Percentiles rank a stretch among this genome's conserved stretches.
These are phyloP conservation scores for Leptatherina wallacei DNA, from an alignment of 2,797 vertebrate species.

Conservation along the genomic window DNA sequence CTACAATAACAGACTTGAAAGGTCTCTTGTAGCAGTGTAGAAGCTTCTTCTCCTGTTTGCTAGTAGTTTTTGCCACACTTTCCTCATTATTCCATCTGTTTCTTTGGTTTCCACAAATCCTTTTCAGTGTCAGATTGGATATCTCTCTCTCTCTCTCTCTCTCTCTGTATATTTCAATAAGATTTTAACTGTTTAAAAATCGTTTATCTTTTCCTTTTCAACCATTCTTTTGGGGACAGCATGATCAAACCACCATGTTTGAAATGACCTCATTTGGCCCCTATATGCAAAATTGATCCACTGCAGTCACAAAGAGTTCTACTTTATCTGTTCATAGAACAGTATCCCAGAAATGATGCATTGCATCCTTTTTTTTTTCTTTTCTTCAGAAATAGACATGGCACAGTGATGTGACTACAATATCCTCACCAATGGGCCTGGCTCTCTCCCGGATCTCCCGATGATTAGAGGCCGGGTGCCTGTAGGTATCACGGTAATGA, in stretches of 20 bases:
- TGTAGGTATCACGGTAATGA: constrained; percentile 87
- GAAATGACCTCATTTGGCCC: background rate
- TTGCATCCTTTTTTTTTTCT: constrained; percentile 15
- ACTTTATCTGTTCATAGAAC: background rate
- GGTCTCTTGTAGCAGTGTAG: background rate
- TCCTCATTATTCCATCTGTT: background rate
- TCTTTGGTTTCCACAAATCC: background rate
- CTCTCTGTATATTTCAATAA: background rate
- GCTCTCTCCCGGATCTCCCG: constrained; percentile 92
- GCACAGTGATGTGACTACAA: background rate
- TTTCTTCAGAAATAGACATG: background rate
- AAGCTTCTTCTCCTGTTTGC: background rate
- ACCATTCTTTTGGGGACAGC: no score
- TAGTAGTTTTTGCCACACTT: background rate
- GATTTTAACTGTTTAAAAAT: background rate
- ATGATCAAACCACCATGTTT: background rate
- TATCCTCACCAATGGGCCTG: constrained; percentile 73
- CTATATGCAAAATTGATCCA: background rate
- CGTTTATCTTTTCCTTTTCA: background rate
- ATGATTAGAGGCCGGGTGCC: constrained; percentile 90
- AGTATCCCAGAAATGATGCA: constrained; percentile 10
- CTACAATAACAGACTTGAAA: background rate
- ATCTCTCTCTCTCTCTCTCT: background rate
- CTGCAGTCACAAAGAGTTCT: background rate
- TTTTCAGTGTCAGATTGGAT: background rate